These are phyloP conservation scores for Chloroceryle aenea DNA, from an alignment of 2,113 vertebrate species.

Conservation along the genomic window DNA sequence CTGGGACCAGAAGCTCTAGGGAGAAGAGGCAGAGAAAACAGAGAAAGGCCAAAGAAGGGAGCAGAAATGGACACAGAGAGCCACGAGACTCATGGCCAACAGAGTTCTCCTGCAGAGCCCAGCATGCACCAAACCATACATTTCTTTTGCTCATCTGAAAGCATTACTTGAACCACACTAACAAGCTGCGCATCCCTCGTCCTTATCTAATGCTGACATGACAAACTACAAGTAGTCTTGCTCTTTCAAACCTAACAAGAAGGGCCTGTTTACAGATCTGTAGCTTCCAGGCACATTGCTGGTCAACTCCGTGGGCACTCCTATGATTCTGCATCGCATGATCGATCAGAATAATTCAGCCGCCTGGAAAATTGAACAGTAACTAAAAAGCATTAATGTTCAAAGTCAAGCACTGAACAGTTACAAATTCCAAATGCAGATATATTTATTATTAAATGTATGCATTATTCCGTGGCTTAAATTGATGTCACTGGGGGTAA, in stretches of 20 bases:
- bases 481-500: background rate
- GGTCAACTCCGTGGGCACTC: background rate
- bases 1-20: background rate
- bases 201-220: background rate
- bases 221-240: background rate
- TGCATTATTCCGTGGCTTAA: background rate
- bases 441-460: background rate
- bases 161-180: background rate
- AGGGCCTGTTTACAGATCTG: background rate
- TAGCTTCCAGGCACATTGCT: background rate
- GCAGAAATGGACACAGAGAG: background rate
- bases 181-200: background rate
- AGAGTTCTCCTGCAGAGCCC: background rate
- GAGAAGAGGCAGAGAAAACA: background rate
- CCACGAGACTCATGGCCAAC: rapidly evolving
- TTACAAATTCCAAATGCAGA: background rate
- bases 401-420: background rate
- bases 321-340: background rate
- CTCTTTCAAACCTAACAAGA: background rate
- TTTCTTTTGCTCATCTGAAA: background rate
- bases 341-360: background rate
- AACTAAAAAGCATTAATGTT: background rate
- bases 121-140: background rate
- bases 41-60: background rate
- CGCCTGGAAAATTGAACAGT: background rate